A percentile compares a stretch with the other conserved stretches of the same genome.
Conservation (phyloP, 2,888 invertebrate genomes). For the Mechanitis messenoides region DNA sequence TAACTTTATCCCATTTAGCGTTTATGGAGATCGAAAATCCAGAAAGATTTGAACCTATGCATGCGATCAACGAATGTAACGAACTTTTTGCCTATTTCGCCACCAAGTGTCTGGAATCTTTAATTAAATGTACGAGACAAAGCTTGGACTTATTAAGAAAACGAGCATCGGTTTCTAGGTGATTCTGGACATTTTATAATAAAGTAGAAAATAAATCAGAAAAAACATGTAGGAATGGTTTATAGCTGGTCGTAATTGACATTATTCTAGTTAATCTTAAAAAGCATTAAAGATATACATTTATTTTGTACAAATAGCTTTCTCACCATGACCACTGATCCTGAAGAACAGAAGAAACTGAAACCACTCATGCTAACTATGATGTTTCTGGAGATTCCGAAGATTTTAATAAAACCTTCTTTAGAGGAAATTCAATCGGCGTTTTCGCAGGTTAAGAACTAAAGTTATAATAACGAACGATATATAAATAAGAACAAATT, state of each 20-base stretch:
- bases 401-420: constrained; percentile 77
- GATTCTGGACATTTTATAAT: constrained; percentile 1
- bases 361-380: constrained; percentile 78
- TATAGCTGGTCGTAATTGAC: constrained; percentile 21
- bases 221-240: not conserved
- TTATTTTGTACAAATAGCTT: constrained; percentile 43
- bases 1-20: constrained; percentile 53
- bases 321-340: constrained; percentile 67
- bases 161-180: constrained; percentile 72
- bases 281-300: too few species aligned
- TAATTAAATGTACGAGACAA: constrained; percentile 83
- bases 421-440: constrained; percentile 83
- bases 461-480: not conserved
- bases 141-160: constrained; percentile 84
- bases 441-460: constrained; percentile 73
- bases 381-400: constrained; percentile 81
- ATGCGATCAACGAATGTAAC: constrained; percentile 83
- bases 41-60: constrained; percentile 74
- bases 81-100: constrained; percentile 89
- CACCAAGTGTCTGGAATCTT: constrained; percentile 82
- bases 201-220: not conserved
- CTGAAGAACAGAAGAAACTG: constrained; percentile 65
- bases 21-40: constrained; percentile 80
- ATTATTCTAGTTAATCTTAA: too few species aligned
- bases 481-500: too few species aligned